Evolutionary conservation across 2,113 vertebrate species (phyloP).

Genomic region (Leiothrix lutea): DNA sequence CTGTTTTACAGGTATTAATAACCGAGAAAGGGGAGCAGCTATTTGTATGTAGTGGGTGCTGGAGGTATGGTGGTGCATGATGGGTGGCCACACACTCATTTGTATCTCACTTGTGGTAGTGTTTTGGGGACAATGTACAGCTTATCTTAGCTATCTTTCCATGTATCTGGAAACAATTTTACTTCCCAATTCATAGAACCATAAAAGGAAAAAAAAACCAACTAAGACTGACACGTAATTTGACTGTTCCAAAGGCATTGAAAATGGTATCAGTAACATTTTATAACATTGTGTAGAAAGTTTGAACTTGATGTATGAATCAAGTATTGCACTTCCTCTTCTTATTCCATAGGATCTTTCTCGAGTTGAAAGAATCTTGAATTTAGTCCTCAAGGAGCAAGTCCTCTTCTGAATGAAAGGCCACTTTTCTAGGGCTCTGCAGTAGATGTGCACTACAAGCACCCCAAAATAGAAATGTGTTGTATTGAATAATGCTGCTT

Average conservation of each 20-base stretch:
- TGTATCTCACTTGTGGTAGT: not conserved
- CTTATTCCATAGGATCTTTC: not conserved
- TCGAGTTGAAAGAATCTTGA: not conserved
- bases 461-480: not conserved
- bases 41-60: not conserved
- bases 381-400: not conserved
- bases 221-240: not conserved
- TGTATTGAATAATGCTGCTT: not conserved
- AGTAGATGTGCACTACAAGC: not conserved
- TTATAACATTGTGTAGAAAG: not conserved
- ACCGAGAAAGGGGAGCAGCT: not conserved
- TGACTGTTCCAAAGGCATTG: not conserved
- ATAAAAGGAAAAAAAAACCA: too few relatives aligned
- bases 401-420: not conserved
- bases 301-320: not conserved
- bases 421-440: not conserved
- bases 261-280: not conserved
- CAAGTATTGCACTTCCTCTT: not conserved
- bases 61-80: not conserved
- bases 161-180: not conserved
- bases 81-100: not conserved
- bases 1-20: slow-evolving; percentile 46
- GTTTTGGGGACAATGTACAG: not conserved
- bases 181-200: not conserved
- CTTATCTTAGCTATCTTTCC: not conserved